These are phyloP conservation scores for Drosophila meridiana DNA, from an alignment of 2,888 invertebrate genomes.

Conservation along the genomic window DNA sequence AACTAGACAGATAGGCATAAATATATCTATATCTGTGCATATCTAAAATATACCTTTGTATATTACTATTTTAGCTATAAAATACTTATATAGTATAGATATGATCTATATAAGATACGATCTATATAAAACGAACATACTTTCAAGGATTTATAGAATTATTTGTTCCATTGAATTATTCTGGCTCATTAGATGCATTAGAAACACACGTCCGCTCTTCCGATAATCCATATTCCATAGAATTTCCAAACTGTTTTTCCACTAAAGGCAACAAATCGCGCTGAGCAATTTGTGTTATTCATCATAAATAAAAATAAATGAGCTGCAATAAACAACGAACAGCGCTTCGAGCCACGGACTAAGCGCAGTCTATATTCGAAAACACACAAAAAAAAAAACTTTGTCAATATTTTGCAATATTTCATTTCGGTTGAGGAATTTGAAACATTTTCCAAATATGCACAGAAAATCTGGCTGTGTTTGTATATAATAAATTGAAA, in stretches of 20 bases:
- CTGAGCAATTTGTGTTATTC: not conserved
- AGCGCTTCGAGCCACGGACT: not conserved
- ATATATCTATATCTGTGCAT: too few relatives aligned
- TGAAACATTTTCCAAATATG: not conserved
- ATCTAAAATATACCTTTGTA: too few relatives aligned
- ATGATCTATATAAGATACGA: not conserved
- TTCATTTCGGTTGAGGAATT: not conserved
- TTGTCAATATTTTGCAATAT: conserved; percentile 25
- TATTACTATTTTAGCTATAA: too few relatives aligned
- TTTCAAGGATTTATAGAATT: not conserved
- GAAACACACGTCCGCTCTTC: not conserved
- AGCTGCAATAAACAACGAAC: conserved; percentile 26
- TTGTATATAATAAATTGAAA: conserved; percentile 71
- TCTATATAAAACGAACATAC: not conserved
- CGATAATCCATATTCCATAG: not conserved
- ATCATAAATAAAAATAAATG: conserved; percentile 27
- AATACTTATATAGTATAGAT: too few relatives aligned
- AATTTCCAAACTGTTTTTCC: not conserved
- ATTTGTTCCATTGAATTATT: not conserved
- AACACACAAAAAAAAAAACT: conserved; percentile 2
- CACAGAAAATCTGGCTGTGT: conserved; percentile 6
- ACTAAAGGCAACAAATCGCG: not conserved
- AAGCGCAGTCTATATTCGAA: conserved; percentile 1
- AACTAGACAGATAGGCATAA: too few relatives aligned
- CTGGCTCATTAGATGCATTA: not conserved